phyloP scores from a whole-genome alignment of 2,113 vertebrate genomes.

The Dipodomys spectabilis region DNA sequence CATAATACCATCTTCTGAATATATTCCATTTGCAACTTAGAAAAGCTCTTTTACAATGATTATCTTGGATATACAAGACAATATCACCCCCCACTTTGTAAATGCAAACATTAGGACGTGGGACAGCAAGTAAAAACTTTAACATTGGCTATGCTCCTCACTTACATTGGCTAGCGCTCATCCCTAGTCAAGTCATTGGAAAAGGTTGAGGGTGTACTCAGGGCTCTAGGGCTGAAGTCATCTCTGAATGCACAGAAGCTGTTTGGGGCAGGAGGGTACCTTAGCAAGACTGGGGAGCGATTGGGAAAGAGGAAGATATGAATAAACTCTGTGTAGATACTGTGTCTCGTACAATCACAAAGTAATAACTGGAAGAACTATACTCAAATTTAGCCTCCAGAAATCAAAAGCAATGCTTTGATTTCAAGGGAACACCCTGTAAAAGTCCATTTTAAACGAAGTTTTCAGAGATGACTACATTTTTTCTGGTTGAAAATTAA shows the following conservation, averaged over 20 bases:
- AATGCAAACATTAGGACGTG: background rate
- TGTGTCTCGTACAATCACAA: background rate
- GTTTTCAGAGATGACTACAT: background rate
- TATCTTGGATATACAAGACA: background rate
- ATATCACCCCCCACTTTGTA: background rate
- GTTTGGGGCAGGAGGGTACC: background rate
- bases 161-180: background rate
- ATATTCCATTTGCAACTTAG: slow-evolving; percentile 24
- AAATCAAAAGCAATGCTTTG: background rate
- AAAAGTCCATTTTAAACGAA: background rate
- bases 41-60: background rate
- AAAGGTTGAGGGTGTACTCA: background rate
- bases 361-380: background rate
- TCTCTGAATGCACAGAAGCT: background rate
- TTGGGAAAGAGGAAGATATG: background rate
- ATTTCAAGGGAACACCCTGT: background rate
- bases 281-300: background rate
- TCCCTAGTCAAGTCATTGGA: background rate
- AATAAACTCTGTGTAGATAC: too few relatives aligned
- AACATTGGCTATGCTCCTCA: background rate
- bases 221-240: too few relatives aligned
- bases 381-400: background rate
- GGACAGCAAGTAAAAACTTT: background rate
- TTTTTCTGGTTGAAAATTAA: slow-evolving; percentile 11
- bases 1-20: slow-evolving; percentile 16